These are phyloP conservation scores for Puntigrus tetrazona DNA, from an alignment of 2,113 vertebrate genomes.

Conservation along the genomic window DNA sequence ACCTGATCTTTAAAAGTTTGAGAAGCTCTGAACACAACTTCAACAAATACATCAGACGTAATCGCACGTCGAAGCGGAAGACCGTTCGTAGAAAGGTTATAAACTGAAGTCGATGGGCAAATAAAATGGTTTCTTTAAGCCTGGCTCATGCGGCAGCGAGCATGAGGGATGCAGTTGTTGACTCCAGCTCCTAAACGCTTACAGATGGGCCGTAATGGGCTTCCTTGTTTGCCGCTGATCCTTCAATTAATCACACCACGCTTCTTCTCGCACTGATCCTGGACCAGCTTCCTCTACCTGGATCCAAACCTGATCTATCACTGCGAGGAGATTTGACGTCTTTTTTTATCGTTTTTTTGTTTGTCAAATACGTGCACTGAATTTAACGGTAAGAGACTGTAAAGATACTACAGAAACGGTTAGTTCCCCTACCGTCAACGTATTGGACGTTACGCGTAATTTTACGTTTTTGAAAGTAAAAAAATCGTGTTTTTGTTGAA, in stretches of 20 bases:
- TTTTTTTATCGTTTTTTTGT: too few relatives aligned
- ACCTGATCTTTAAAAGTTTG: background rate
- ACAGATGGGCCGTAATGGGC: constrained; percentile 70
- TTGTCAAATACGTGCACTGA: too few relatives aligned
- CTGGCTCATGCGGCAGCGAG: background rate
- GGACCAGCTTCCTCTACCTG: background rate
- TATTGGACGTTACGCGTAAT: too few relatives aligned
- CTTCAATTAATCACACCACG: constrained; percentile 68
- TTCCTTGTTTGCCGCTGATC: constrained; percentile 66
- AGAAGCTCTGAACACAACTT: background rate
- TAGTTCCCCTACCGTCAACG: too few relatives aligned
- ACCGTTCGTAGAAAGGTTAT: background rate
- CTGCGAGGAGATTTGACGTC: background rate
- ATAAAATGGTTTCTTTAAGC: background rate
- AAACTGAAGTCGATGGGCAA: background rate
- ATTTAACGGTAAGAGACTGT: too few relatives aligned
- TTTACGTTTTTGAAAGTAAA: too few relatives aligned
- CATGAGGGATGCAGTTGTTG: constrained; percentile 15
- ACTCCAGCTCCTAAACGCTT: constrained; percentile 66
- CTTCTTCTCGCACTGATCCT: constrained; percentile 25
- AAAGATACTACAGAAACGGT: too few relatives aligned
- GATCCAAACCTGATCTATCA: background rate
- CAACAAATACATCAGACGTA: background rate
- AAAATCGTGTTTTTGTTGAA: too few relatives aligned
- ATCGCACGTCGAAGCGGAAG: background rate